phyloP scores from a whole-genome alignment of 2,113 vertebrate genomes.

The Drymodes brunneopygia region DNA sequence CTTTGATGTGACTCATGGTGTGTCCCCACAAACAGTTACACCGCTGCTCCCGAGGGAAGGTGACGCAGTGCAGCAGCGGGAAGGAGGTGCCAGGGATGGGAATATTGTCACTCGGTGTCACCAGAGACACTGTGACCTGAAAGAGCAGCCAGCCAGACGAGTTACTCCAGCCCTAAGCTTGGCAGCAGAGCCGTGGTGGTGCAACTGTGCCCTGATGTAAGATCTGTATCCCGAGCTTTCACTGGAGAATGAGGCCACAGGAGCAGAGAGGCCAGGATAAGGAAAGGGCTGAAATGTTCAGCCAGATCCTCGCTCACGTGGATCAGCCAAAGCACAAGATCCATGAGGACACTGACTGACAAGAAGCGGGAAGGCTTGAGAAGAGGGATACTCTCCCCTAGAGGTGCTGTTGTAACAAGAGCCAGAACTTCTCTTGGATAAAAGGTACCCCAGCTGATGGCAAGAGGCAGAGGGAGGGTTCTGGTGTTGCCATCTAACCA shows the following conservation, averaged over 20 bases:
- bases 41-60: fast-evolving
- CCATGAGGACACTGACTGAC: not conserved
- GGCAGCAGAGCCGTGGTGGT: not conserved
- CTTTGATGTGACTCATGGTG: not conserved
- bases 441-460: not conserved
- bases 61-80: fast-evolving
- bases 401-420: not conserved
- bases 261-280: not conserved
- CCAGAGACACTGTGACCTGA: not conserved
- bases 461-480: fast-evolving
- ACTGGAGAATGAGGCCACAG: not conserved
- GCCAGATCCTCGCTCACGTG: fast-evolving
- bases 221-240: not conserved
- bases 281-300: not conserved
- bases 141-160: not conserved
- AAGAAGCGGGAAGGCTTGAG: not conserved
- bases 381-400: not conserved
- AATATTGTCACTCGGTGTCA: not conserved
- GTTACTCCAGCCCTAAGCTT: not conserved
- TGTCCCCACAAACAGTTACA: not conserved
- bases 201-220: not conserved
- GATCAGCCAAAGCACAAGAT: not conserved
- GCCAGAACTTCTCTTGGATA: not conserved
- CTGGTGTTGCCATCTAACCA: not conserved
- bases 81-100: not conserved